These are phyloP conservation scores for Drosophila flavopinicola DNA, from an alignment of 2,888 invertebrate species.

Conservation along the genomic window DNA sequence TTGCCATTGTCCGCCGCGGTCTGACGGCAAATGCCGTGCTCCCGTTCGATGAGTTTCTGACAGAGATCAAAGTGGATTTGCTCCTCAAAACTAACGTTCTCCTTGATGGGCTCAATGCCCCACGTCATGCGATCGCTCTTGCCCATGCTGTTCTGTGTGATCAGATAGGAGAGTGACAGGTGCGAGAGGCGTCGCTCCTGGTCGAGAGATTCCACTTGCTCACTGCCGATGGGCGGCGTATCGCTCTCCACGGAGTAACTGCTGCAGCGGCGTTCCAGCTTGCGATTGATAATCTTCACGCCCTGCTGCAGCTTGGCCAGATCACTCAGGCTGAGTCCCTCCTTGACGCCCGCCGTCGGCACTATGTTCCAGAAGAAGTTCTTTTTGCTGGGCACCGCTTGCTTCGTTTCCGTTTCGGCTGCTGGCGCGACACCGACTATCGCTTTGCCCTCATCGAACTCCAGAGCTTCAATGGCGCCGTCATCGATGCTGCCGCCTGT, in stretches of 20 bases:
- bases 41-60: constrained; percentile 76
- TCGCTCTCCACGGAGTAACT: constrained; percentile 68
- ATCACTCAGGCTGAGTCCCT: constrained; percentile 81
- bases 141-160: constrained; percentile 84
- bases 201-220: constrained; percentile 34
- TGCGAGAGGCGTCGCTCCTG: constrained; percentile 69
- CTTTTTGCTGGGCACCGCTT: constrained; percentile 50
- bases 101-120: constrained; percentile 84
- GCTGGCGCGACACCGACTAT: too few relatives aligned
- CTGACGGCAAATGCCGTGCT: constrained; percentile 67
- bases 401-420: constrained; percentile 29
- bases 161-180: constrained; percentile 82
- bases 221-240: constrained; percentile 6
- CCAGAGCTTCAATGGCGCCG: constrained; percentile 81
- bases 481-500: constrained; percentile 68
- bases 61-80: constrained; percentile 80
- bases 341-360: constrained; percentile 75
- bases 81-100: constrained; percentile 82
- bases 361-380: constrained; percentile 82
- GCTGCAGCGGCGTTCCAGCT: constrained; percentile 71
- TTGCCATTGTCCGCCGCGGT: constrained; percentile 62
- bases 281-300: constrained; percentile 68
- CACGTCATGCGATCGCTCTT: constrained; percentile 83
- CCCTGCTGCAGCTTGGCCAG: constrained; percentile 72
- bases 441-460: constrained; percentile 68